Percentiles rank a stretch among this genome's conserved stretches.
Evolutionary conservation across 2,797 vertebrate species (phyloP).

Genomic region (Myotis findleyi): DNA sequence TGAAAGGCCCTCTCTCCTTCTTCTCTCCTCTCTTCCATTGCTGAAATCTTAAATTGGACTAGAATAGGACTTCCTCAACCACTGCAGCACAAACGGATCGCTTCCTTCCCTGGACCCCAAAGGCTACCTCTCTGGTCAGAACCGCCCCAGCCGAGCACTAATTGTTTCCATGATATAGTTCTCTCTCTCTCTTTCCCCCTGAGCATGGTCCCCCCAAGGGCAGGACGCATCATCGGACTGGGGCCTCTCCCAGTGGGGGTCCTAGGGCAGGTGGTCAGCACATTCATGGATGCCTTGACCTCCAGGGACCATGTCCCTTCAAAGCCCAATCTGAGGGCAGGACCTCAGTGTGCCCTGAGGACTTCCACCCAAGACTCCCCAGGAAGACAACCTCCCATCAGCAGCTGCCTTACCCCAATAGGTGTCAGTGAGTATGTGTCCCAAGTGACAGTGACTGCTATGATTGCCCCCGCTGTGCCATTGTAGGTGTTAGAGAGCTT

Average conservation of each 20-base stretch:
- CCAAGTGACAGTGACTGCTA: not conserved
- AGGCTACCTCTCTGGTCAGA: not conserved
- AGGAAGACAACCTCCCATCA: not conserved
- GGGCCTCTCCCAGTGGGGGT: not conserved
- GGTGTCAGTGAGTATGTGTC: accelerated
- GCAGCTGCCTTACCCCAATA: accelerated
- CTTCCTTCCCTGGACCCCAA: not conserved
- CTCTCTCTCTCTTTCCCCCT: not conserved
- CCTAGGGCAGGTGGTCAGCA: not conserved
- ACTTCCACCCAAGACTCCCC: not conserved
- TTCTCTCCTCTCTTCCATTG: not conserved
- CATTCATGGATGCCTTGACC: not conserved
- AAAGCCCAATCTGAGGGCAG: not conserved
- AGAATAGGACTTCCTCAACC: not conserved
- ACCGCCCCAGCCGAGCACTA: not conserved
- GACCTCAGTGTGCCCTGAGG: not conserved
- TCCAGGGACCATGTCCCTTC: not conserved
- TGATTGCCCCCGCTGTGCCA: accelerated
- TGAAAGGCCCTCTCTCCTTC: not conserved
- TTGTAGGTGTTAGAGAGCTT: not conserved
- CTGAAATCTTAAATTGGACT: not conserved
- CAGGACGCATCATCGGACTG: not conserved
- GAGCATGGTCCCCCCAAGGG: not conserved
- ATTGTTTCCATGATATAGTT: not conserved
- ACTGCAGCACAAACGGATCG: not conserved